These are phyloP conservation scores for Tetranychus piercei DNA, from an alignment of 2,888 invertebrate genomes.

Conservation along the genomic window DNA sequence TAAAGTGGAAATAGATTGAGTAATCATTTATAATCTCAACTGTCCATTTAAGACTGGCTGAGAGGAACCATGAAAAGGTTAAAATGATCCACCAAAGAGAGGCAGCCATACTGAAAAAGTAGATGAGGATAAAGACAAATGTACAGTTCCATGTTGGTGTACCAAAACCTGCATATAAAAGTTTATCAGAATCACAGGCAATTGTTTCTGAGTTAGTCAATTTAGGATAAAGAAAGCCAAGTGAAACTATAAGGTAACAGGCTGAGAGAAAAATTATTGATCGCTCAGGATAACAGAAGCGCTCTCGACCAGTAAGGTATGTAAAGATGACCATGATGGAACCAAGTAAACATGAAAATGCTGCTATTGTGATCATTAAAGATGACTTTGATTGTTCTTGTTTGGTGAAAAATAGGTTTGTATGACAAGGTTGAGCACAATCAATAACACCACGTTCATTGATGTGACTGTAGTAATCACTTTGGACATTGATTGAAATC, in stretches of 20 bases:
- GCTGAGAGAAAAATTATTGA: slow-evolving; percentile 35
- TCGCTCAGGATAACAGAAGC: slow-evolving; percentile 37
- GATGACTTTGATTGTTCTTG: slow-evolving; percentile 83
- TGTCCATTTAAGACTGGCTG: slow-evolving; percentile 95
- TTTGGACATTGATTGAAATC: slow-evolving; percentile 20
- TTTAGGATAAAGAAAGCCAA: slow-evolving; percentile 43
- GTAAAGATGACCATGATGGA: slow-evolving; percentile 91
- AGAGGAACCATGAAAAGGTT: slow-evolving; percentile 93
- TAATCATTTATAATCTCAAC: slow-evolving; percentile 87
- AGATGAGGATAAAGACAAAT: slow-evolving; percentile 78
- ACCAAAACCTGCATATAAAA: slow-evolving; percentile 29
- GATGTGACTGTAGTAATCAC: slow-evolving; percentile 23
- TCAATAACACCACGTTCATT: slow-evolving; percentile 30
- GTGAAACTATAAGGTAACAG: slow-evolving; percentile 34
- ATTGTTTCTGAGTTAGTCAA: slow-evolving; percentile 59
- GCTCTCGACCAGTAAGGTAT: slow-evolving; percentile 83
- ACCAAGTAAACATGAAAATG: slow-evolving; percentile 80
- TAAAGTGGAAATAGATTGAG: slow-evolving; percentile 85
- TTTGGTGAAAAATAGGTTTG: slow-evolving; percentile 56
- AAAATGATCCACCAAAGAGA: slow-evolving; percentile 89
- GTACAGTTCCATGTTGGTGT: slow-evolving; percentile 47
- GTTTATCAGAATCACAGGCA: slow-evolving; percentile 47
- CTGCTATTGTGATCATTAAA: slow-evolving; percentile 93
- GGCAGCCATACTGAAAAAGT: slow-evolving; percentile 97
- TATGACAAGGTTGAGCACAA: slow-evolving; percentile 72